Evolutionary conservation across 2,888 invertebrate genomes (phyloP).

Genomic region (Agonopterix alstromeriana): DNA sequence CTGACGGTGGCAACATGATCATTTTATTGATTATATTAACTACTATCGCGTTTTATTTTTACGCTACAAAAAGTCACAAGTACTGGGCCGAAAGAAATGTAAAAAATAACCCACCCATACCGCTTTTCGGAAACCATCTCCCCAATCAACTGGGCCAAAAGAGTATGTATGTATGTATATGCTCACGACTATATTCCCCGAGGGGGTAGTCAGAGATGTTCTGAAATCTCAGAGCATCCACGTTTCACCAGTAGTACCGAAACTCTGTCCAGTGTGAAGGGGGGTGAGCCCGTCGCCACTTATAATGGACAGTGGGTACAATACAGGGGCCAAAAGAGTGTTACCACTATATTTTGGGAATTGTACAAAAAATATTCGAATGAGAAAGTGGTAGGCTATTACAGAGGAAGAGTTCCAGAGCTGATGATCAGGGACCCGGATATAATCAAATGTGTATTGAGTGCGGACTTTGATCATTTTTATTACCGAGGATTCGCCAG

Average conservation of each 20-base stretch:
- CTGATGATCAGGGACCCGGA: slow-evolving; percentile 26
- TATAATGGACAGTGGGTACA: no score
- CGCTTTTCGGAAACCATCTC: slow-evolving; percentile 18
- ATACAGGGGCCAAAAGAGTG: no score
- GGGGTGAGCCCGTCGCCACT: no score
- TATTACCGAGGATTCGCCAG: slow-evolving; percentile 20
- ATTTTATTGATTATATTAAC: background rate
- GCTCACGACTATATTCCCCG: no score
- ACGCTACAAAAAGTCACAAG: slow-evolving; percentile 17
- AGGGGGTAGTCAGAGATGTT: no score
- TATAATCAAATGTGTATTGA: slow-evolving; percentile 22
- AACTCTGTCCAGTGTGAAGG: no score
- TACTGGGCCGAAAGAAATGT: slow-evolving; percentile 21
- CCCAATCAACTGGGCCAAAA: slow-evolving; percentile 12
- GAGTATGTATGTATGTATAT: no score
- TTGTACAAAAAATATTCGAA: slow-evolving; percentile 20
- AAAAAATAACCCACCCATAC: slow-evolving; percentile 19
- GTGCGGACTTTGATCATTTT: slow-evolving; percentile 27
- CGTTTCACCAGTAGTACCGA: no score
- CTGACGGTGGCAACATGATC: background rate
- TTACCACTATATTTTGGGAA: slow-evolving; percentile 15
- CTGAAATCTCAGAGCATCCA: no score
- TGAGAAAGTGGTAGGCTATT: slow-evolving; percentile 28
- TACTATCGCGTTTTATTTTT: slow-evolving; percentile 7
- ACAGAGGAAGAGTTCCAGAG: slow-evolving; percentile 16